Evolutionary conservation across 1,140 invertebrate genomes (phyloP), one percentile per base, ranked within the genome.

Genomic region (Drepana arcuata): DNA sequence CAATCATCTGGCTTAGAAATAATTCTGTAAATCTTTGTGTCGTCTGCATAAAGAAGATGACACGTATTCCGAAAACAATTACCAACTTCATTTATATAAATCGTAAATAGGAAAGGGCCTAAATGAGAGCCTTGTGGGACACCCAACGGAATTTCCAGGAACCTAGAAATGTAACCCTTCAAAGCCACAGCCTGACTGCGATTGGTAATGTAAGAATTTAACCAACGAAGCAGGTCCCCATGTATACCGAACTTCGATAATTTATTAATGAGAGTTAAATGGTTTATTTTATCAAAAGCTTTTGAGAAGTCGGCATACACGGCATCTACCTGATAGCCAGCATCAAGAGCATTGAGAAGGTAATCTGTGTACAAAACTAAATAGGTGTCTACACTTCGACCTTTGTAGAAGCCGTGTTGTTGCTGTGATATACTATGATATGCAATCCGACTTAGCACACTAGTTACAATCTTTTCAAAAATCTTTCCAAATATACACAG

Each of bases 281-380:
- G 59, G 45, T 31, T 37, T 32, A 68, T 48, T 31, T 41, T 53
- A 23, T 74, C 62, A 35, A 74, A 69, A 2, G 55, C 59, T 26
- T 70, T 70, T 0, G 48, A 44, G 13, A 68, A 56, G 36, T 71
- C 64, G 1, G 61, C 62, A 26, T 70, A 63, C 2, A 61, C 35
- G 0, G 48, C 56, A 34, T 70, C 61, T 1, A 68, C 43, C 21
- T 68, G 60, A 10, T n/a, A 3, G 9, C 41, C 38, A 4, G 25
- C 33, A 12, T 62, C 50, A 10, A 63, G 27, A 6, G 46, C 36
- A 15, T 26, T 24, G 1, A 47, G 6, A 23, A 60, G 10, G 32
- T 31, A 49, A 13, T n/a, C n/a, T n/a, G n/a, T n/a, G n/a, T n/a
- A n/a, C n/a, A n/a, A n/a, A n/a, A n/a, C n/a, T n/a, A n/a, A n/a